phyloP scores from a whole-genome alignment of 2,888 invertebrate species.

The Chorisops tibialis region DNA sequence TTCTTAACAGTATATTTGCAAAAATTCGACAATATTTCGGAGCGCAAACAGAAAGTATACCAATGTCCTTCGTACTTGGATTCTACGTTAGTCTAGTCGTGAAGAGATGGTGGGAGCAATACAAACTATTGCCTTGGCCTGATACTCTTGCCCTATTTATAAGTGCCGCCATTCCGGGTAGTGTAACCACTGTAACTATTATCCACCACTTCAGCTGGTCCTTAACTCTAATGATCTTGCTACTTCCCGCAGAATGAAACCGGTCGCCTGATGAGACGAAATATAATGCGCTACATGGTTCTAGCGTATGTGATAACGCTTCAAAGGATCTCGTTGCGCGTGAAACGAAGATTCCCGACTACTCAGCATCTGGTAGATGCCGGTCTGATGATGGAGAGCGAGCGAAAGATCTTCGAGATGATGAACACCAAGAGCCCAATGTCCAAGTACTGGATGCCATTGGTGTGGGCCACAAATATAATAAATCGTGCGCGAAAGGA shows the following conservation, averaged over 20 bases:
- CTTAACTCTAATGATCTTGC: background rate
- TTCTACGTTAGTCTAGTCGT: constrained; percentile 92
- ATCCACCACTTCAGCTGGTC: background rate
- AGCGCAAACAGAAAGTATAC: constrained; percentile 84
- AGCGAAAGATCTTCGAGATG: constrained; percentile 85
- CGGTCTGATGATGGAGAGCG: constrained; percentile 87
- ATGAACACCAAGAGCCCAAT: constrained; percentile 86
- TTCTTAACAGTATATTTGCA: constrained; percentile 75
- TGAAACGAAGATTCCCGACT: constrained; percentile 83
- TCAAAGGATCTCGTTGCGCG: constrained; percentile 81
- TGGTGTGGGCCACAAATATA: constrained; percentile 90
- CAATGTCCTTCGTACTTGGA: constrained; percentile 92
- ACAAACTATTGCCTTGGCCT: constrained; percentile 88
- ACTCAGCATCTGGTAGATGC: constrained; percentile 89
- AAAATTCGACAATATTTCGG: constrained; percentile 82
- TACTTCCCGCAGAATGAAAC: constrained; percentile 71
- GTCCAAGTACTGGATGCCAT: constrained; percentile 91
- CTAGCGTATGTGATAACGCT: constrained; percentile 85
- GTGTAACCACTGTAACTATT: constrained; percentile 58
- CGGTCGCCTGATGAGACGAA: constrained; percentile 82
- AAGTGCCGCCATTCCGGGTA: constrained; percentile 86
- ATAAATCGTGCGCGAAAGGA: constrained; percentile 85
- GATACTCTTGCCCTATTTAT: constrained; percentile 89
- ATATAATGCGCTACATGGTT: constrained; percentile 85
- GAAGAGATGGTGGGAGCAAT: constrained; percentile 94